Evolutionary conservation across 2,797 vertebrate genomes (phyloP), one percentile per base, ranked within the genome.

Genomic region (Malacoctenus gilli): DNA sequence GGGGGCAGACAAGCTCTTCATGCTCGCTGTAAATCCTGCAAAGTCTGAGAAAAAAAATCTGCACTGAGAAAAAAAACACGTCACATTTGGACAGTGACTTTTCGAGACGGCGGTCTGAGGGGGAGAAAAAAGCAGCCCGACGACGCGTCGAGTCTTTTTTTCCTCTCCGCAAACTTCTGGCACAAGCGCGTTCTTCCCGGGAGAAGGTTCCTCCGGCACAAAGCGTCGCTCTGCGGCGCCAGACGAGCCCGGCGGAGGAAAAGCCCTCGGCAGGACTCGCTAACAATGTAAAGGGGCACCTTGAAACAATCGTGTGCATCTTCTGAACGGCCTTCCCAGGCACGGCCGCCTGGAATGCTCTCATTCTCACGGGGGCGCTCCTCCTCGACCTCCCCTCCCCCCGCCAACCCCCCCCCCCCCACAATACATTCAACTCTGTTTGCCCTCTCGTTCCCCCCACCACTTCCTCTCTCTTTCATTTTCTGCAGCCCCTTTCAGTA

Each of bases 381-480:
- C 79, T 75, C 70, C 74, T 57, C 62, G 28, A 75, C 69, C 79
- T 43, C 63, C 59, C n/a, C 2, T 15, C 70, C 35, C 44, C 60
- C 60, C 19, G 8, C 59, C 44, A 41, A 31, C 18, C 19, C 19
- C 16, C 39, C 4, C n/a, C 31, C 39, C 25, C 52, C 40, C 8
- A 65, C 59, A 59, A 61, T 61, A 18, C 76, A 76, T 9, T 69
- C 73, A 78, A 59, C 82, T 69, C 51, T 78, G 62, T 88, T 86
- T 83, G 72, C 75, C 71, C 80, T 80, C 68, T 74, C 2, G 11
- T 66, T 23, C 37, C 75, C 78, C 75, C 19, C 69, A 68, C 25
- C 25, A 85, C 79, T 87, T 90, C 85, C 88, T 85, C 78, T 85
- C 62, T 66, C 59, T 88, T 85, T 82, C 74, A 75, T 85, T 84